Evolutionary conservation across 1,140 invertebrate genomes (phyloP).

Genomic region (Diorhabda elongata): DNA sequence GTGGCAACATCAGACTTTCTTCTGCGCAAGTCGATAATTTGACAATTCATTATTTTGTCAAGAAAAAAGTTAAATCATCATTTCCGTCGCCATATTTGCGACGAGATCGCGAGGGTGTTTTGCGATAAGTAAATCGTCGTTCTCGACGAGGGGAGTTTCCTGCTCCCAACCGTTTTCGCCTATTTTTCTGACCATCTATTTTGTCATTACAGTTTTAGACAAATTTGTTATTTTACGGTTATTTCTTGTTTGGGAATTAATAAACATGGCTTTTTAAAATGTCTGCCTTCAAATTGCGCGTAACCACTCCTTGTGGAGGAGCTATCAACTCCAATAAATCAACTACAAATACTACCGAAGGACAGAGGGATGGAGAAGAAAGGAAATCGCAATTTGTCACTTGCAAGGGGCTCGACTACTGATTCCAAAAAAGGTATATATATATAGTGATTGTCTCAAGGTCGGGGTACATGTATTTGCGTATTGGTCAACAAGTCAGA

Average conservation of each 20-base stretch:
- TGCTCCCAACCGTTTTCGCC: slow-evolving; percentile 49
- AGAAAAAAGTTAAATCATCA: slow-evolving; percentile 13
- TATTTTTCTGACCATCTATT: slow-evolving; percentile 32
- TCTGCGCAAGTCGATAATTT: background rate
- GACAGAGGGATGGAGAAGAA: slow-evolving; percentile 67
- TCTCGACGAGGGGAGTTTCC: slow-evolving; percentile 59
- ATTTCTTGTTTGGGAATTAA: slow-evolving; percentile 54
- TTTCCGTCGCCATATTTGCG: slow-evolving; percentile 64
- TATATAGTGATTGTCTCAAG: background rate
- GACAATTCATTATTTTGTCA: background rate
- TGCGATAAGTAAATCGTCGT: slow-evolving; percentile 55
- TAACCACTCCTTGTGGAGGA: slow-evolving; percentile 69
- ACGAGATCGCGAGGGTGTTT: slow-evolving; percentile 51
- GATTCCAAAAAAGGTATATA: slow-evolving; percentile 67
- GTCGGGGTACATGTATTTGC: too few relatives aligned
- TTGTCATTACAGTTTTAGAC: slow-evolving; percentile 23
- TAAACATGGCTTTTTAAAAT: slow-evolving; percentile 82
- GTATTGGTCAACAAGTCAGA: too few relatives aligned
- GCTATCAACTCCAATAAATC: slow-evolving; percentile 49
- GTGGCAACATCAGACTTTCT: too few relatives aligned
- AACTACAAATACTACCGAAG: slow-evolving; percentile 43
- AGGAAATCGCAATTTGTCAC: slow-evolving; percentile 61
- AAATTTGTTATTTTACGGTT: slow-evolving; percentile 38
- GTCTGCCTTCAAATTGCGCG: slow-evolving; percentile 61
- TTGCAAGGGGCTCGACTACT: slow-evolving; percentile 58